Base-by-base conservation (phyloP, 1,140 invertebrate species). In the Caenorhabditis brenneri region DNA sequence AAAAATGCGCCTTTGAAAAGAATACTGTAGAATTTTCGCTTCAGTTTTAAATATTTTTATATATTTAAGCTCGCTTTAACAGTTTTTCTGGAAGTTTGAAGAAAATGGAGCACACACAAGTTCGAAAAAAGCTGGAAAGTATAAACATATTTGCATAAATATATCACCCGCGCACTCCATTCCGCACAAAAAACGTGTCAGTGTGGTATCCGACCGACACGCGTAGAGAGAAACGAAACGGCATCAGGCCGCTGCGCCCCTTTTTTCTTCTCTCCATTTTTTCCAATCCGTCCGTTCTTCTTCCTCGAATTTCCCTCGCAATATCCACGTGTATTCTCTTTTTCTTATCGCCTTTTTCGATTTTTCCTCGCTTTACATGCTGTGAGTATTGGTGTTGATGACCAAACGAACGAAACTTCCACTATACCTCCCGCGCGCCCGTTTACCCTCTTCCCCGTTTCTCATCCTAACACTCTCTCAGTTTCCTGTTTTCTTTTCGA, bases 111-210 rank as follows among this genome's bases (percentile, higher is more conserved):
- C n/a, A n/a, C n/a, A n/a, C n/a, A n/a, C n/a, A n/a, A n/a, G n/a
- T n/a, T 42, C 39, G 12, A 42, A 42, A 42, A 42, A 42, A 42
- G 39, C 39, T 42, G 29, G n/a, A 58, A 29, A 27, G 16, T 16
- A 27, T 31, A 27, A 58, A 33, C 22, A 65, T 65, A 65, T 65
- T 65, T 65, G 58, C 58, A 65, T 65, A 65, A 65, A 15, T 27
- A 2, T 74, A 36, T 65, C 58, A 65, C 15, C 12, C 15, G 16
- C 58, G 58, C 58, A 19, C 65, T 22, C 36, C 65, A 36, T 39
- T 74, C 22, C 6, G 19, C 65, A 74, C 65, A 74, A 74, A 42
- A 42, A 74, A 42, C 36, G 65, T 74, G 65, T 74, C 65, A 74
- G 65, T 74, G n/a, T 46, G 36, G 65, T 46, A n/a, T 46, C 65